Percentiles rank a stretch among this genome's conserved stretches.
phyloP scores from a whole-genome alignment of 2,113 vertebrate species.

The Cettia cetti region DNA sequence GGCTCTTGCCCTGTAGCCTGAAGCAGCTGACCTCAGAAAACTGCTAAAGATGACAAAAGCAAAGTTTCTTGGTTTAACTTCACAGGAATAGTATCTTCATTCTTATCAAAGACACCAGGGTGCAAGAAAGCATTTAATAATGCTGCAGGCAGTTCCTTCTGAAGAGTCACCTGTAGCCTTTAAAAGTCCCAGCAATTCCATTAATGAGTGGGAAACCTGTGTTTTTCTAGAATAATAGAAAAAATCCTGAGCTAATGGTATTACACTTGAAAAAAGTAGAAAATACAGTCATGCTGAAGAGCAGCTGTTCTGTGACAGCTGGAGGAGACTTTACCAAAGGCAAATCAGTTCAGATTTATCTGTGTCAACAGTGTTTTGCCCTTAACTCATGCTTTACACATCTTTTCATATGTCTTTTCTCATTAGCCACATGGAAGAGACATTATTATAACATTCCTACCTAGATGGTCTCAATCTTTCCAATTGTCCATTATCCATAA shows the following conservation, averaged over 20 bases:
- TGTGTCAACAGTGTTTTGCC: background rate
- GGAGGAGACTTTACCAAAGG: background rate
- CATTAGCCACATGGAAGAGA: background rate
- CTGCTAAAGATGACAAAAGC: background rate
- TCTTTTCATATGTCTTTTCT: background rate
- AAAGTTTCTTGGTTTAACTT: background rate
- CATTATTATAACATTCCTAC: background rate
- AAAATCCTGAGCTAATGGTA: background rate
- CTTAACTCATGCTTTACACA: background rate
- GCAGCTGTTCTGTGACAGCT: background rate
- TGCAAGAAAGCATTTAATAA: background rate
- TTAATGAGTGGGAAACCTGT: background rate
- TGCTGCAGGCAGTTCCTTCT: background rate
- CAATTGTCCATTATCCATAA: background rate
- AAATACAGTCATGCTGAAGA: background rate
- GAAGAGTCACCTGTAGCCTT: background rate
- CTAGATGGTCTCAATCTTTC: background rate
- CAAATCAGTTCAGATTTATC: conserved; percentile 5
- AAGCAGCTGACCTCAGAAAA: background rate
- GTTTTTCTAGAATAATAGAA: background rate
- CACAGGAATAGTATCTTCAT: background rate
- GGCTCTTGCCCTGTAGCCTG: background rate
- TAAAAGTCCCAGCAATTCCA: background rate
- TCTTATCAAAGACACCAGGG: background rate
- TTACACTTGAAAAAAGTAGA: background rate